Conservation (phyloP, 2,888 invertebrate species). For the Tillus elongatus region DNA sequence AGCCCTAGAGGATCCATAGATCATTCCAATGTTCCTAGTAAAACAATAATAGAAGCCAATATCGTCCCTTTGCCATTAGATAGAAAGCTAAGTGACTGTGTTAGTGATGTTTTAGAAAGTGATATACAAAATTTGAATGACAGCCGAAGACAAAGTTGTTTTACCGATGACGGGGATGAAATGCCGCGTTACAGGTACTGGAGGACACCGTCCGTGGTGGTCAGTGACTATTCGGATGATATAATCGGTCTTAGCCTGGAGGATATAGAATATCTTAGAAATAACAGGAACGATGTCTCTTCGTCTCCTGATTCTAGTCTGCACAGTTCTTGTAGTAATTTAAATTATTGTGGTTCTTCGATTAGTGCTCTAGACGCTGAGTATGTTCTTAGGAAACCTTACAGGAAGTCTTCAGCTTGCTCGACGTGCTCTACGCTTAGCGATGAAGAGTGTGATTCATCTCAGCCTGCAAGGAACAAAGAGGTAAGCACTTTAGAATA, state of each 20-base stretch:
- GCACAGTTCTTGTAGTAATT: constrained; percentile 50
- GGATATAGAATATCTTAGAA: constrained; percentile 51
- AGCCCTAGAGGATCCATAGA: constrained; percentile 38
- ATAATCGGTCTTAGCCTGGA: constrained; percentile 50
- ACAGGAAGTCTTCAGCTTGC: constrained; percentile 61
- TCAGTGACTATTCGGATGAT: constrained; percentile 79
- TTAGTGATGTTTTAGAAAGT: constrained; percentile 31
- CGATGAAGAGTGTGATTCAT: constrained; percentile 66
- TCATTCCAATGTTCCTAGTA: constrained; percentile 38
- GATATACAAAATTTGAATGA: constrained; percentile 21
- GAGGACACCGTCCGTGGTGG: constrained; percentile 77
- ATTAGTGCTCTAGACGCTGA: constrained; percentile 49
- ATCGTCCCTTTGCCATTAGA: constrained; percentile 45
- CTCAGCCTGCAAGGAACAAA: constrained; percentile 30
- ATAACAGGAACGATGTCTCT: constrained; percentile 34
- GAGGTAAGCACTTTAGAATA: constrained; percentile 21
- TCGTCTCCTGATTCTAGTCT: constrained; percentile 49
- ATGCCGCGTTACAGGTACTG: constrained; percentile 50
- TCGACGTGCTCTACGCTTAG: constrained; percentile 67
- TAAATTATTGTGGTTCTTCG: constrained; percentile 50
- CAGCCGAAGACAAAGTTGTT: constrained; percentile 45
- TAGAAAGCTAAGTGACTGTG: constrained; percentile 43
- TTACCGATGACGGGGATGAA: constrained; percentile 43
- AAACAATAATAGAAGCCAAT: constrained; percentile 50
- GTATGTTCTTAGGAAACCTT: constrained; percentile 48